A percentile compares a stretch with the other conserved stretches of the same genome.
These are phyloP conservation scores for Lasioglossum malachurum DNA, from an alignment of 2,888 invertebrate genomes.

Conservation along the genomic window DNA sequence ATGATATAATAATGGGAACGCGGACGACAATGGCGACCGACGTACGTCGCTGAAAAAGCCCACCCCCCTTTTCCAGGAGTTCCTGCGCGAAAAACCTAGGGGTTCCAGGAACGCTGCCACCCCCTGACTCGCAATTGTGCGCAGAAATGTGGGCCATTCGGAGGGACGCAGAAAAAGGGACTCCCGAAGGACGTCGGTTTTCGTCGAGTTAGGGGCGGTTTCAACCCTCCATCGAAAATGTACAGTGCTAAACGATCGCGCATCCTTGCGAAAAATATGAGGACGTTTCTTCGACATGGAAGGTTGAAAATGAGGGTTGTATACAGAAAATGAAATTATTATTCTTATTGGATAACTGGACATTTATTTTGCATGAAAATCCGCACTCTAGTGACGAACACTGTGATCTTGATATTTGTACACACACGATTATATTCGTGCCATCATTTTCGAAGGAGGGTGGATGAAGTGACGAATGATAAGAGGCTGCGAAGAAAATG, in stretches of 20 bases:
- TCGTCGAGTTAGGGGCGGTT: conserved; percentile 60
- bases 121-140: conserved; percentile 53
- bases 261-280: neutral
- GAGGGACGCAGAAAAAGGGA: conserved; percentile 26
- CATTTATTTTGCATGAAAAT: too few relatives aligned
- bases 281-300: neutral
- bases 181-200: conserved; percentile 50
- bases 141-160: conserved; percentile 68
- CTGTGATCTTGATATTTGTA: too few relatives aligned
- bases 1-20: conserved; percentile 60
- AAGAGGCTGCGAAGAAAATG: conserved; percentile 1
- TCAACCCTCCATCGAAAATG: neutral
- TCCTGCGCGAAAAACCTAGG: conserved; percentile 52
- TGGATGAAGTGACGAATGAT: neutral
- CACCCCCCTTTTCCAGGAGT: conserved; percentile 35
- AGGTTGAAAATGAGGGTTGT: too few relatives aligned
- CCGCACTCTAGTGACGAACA: too few relatives aligned
- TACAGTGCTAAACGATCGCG: neutral
- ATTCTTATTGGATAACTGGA: too few relatives aligned
- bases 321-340: too few relatives aligned
- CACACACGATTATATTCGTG: too few relatives aligned
- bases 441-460: neutral
- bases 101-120: conserved; percentile 35
- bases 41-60: conserved; percentile 23
- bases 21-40: conserved; percentile 51